Evolutionary conservation across 1,140 invertebrate genomes (phyloP), one percentile per base, ranked within the genome.

Genomic region (Ceratina japonica): DNA sequence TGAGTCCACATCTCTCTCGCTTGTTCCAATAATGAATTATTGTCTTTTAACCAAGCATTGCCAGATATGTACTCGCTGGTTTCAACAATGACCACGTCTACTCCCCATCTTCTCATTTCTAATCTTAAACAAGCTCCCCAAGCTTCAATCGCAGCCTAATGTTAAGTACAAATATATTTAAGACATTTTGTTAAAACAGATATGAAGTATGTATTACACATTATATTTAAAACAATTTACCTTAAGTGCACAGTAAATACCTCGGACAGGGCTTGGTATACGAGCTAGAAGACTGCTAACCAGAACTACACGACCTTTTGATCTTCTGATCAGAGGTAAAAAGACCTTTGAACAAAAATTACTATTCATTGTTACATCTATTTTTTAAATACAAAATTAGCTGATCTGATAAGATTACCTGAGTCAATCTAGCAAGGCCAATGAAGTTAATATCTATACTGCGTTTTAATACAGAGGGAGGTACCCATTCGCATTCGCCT

Each of bases 401-500:
- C 52, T 49, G 59, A 65, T 44, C 44, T 44, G 16, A 31, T 56
- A 24, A 22, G 18, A 71, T 81, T 86, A 91, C 91, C 93, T 96
- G 95, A 70, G 95, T 95, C 61, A 96, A 90, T n/a, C 95, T 93
- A 10, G 95, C 94, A n/a, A 95, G 93, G 31, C 95, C 95, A 92
- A 97, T 92, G 82, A 97, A 93, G 93, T 98, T 96, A 70, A 96
- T 94, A 70, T 97, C 95, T 88, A 95, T 93, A 44, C 96, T 95
- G 87, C 95, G 94, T 86, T 95, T 94, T 84, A 96, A 94, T 71
- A 96, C 95, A 3, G 94, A 93, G 81, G 95, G 94, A 58, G 96
- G 96, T 73, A 97, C 94, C 96, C 96, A 97, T 92, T 98, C 97
- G 74, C 98, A 95, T 93, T 98, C 97, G 1, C 97, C 97, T 66